Evolutionary conservation across 2,113 vertebrate genomes (phyloP).

Genomic region (Poeciliopsis occidentalis): DNA sequence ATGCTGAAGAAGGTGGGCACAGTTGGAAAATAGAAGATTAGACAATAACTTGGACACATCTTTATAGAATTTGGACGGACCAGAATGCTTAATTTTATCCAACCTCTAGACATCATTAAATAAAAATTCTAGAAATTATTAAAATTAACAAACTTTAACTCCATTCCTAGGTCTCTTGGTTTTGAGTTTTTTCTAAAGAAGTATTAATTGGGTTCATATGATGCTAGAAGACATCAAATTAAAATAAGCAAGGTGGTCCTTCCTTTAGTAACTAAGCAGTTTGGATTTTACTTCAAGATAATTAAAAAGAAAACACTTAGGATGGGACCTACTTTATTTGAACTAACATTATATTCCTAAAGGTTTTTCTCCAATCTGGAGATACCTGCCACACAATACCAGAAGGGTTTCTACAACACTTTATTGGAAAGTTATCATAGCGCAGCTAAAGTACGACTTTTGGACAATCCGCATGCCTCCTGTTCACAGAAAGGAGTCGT

Average conservation of each 20-base stretch:
- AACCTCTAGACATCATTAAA: not conserved
- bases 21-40: not conserved
- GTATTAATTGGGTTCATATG: not conserved
- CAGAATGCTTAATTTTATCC: conserved; percentile 15
- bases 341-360: not conserved
- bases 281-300: conserved; percentile 10
- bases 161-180: not conserved
- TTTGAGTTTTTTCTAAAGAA: not conserved
- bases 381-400: conserved; percentile 4
- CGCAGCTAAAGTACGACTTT: conserved; percentile 44
- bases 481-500: conserved; percentile 6
- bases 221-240: not conserved
- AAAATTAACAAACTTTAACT: not conserved
- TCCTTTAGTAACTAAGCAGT: not conserved
- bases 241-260: conserved; percentile 34
- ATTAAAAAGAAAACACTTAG: not conserved
- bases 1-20: conserved; percentile 77
- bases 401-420: conserved; percentile 4
- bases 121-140: not conserved
- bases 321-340: not conserved
- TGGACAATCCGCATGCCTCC: not conserved
- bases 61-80: not conserved
- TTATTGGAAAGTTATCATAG: conserved; percentile 20
- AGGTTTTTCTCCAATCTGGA: not conserved
- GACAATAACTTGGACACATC: not conserved